phyloP scores from a whole-genome alignment of 2,797 vertebrate species.

The Hippoglossus hippoglossus region DNA sequence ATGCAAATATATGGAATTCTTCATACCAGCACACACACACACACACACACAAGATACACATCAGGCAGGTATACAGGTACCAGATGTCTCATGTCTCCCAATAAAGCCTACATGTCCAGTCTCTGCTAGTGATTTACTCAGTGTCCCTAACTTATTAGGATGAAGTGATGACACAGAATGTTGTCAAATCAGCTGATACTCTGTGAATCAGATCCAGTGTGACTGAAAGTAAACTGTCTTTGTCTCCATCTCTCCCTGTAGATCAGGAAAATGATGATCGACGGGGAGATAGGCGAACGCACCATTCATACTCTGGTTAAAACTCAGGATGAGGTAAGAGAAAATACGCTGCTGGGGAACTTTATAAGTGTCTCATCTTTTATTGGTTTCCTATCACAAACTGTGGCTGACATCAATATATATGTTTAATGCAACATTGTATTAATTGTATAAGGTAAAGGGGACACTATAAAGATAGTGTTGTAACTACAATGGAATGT shows the following conservation, averaged over 20 bases:
- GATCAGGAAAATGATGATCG: conserved; percentile 98
- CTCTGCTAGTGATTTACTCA: conserved; percentile 25
- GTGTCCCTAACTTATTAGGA: conserved; percentile 20
- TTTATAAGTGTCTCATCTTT: not conserved
- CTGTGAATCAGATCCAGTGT: conserved; percentile 20
- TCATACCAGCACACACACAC: conserved; percentile 9
- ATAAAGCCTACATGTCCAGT: conserved; percentile 29
- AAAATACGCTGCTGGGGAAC: not conserved
- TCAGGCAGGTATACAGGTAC: conserved; percentile 30
- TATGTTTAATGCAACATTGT: no score
- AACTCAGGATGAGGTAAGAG: conserved; percentile 96
- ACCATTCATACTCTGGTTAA: conserved; percentile 96
- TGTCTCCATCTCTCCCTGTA: conserved; percentile 57
- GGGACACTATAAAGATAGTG: no score
- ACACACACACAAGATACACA: conserved; percentile 5
- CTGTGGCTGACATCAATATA: no score
- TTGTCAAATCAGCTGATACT: conserved; percentile 14
- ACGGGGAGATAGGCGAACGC: conserved; percentile 91
- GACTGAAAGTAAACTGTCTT: not conserved
- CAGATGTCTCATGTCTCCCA: conserved; percentile 37
- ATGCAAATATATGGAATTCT: conserved; percentile 17
- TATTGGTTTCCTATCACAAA: not conserved
- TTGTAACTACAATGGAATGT: no score
- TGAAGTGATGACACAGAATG: conserved; percentile 16
- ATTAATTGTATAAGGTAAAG: no score